These are phyloP conservation scores for Cottus gobio DNA, from an alignment of 2,113 vertebrate species.

Conservation along the genomic window DNA sequence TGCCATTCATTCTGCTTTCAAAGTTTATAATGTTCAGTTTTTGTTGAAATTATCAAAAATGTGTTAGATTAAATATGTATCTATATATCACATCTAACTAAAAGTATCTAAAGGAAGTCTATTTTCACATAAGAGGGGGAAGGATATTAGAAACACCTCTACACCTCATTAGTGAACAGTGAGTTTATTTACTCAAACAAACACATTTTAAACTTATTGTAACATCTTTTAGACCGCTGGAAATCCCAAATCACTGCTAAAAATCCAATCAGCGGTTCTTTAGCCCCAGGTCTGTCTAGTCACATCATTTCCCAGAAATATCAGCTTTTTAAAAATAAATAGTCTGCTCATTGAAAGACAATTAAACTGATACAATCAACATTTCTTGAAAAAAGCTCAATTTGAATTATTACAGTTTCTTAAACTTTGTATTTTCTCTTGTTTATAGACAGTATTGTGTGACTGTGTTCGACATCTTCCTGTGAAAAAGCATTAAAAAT, in stretches of 20 bases:
- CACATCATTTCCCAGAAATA: too few species aligned
- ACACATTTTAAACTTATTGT: not conserved
- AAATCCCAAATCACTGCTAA: too few species aligned
- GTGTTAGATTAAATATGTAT: not conserved
- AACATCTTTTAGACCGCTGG: too few species aligned
- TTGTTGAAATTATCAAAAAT: not conserved
- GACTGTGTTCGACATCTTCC: not conserved
- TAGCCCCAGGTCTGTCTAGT: too few species aligned
- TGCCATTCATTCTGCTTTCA: not conserved
- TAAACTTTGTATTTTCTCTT: too few species aligned
- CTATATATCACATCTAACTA: not conserved
- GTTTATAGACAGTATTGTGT: not conserved
- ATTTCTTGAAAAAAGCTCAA: not conserved
- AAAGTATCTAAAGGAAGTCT: not conserved
- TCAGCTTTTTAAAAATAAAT: too few species aligned
- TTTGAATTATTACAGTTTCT: not conserved
- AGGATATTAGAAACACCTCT: too few species aligned
- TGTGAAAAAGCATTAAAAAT: not conserved
- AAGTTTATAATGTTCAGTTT: not conserved
- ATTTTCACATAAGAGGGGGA: not conserved
- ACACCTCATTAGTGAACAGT: not conserved
- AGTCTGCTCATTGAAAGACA: too few species aligned
- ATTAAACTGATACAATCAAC: too few species aligned
- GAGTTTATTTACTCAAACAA: not conserved
- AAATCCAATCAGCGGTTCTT: too few species aligned